Evolutionary conservation across 1,140 invertebrate species (phyloP), one percentile per base, ranked within the genome.

Genomic region (Cydia strobilella): DNA sequence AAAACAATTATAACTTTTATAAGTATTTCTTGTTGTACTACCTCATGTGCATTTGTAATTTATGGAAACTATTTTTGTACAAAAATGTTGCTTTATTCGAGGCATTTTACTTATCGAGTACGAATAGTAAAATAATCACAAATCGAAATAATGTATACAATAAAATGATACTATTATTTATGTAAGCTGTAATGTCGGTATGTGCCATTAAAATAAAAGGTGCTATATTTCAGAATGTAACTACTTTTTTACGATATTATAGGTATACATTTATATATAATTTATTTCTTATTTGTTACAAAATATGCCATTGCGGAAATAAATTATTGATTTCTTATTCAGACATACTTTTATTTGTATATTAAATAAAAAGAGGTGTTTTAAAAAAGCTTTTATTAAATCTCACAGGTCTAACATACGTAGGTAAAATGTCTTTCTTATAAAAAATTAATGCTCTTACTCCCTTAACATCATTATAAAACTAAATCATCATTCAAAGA

Each of bases 401-500:
- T 66, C 63, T 66, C 18, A 35, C 48, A 69, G 15, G 1, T 35
- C 65, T 69, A 7, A 18, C 31, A 12, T 10, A 20, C 2, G 27
- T 12, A 39, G 6, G 15, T 59, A 59, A 59, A 65, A 31, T 39
- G 31, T 69, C 27, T 31, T 66, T 27, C 25, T 42, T 35, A 69
- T 69, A 31, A 69, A 69, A 39, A 35, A 10, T 39, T 18, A 69
- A 69, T 69, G 27, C 65, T 69, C 31, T 35, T 1, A 69, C 1
- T 35, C 3, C 35, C 23, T 27, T n/a, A 69, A 35, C 27, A 39
- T 35, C 39, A 31, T 69, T 31, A 65, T 59, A 23, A 59, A 23
- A 59, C 18, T 23, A 23, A 59, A 59, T 12, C 54, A 59, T 23
- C 20, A 59, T 59, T 59, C 9, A 59, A 59, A 59, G 18, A 59